Conservation (phyloP, 2,888 invertebrate species). For the Aspidiotus destructor region DNA sequence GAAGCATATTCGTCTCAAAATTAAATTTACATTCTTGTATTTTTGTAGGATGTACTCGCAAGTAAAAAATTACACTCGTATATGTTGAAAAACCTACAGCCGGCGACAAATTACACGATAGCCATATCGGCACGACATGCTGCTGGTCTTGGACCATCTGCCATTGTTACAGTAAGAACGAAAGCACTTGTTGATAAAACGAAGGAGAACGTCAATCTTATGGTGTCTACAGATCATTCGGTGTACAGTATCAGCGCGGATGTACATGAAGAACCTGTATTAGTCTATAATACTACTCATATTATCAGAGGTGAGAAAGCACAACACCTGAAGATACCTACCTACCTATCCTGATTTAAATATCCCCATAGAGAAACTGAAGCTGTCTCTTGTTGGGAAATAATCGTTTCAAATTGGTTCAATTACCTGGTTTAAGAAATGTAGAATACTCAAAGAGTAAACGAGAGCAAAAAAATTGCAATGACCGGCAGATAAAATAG, state of each 20-base stretch:
- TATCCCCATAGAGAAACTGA: no score
- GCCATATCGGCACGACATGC: slow-evolving; percentile 69
- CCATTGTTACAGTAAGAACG: slow-evolving; percentile 49
- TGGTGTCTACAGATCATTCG: slow-evolving; percentile 58
- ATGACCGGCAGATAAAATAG: no score
- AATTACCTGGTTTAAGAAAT: no score
- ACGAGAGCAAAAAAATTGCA: no score
- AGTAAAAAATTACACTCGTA: slow-evolving; percentile 59
- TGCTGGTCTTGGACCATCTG: slow-evolving; percentile 67
- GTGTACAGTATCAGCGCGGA: slow-evolving; percentile 58
- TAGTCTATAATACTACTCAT: slow-evolving; percentile 53
- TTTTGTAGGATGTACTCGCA: slow-evolving; percentile 60
- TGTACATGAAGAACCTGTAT: slow-evolving; percentile 57
- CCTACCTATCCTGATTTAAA: no score
- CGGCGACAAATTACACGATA: slow-evolving; percentile 64
- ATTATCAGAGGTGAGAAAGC: slow-evolving; percentile 44
- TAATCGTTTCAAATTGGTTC: no score
- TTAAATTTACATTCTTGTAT: slow-evolving; percentile 12
- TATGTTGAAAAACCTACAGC: slow-evolving; percentile 64
- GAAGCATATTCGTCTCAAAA: not conserved
- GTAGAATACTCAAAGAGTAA: no score
- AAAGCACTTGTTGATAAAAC: slow-evolving; percentile 47
- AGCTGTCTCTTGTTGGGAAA: no score
- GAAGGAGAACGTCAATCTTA: slow-evolving; percentile 57
- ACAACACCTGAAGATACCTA: no score